A percentile compares a stretch with the other conserved stretches of the same genome.
phyloP scores from a whole-genome alignment of 2,888 invertebrate species.

The Agrotis segetum region DNA sequence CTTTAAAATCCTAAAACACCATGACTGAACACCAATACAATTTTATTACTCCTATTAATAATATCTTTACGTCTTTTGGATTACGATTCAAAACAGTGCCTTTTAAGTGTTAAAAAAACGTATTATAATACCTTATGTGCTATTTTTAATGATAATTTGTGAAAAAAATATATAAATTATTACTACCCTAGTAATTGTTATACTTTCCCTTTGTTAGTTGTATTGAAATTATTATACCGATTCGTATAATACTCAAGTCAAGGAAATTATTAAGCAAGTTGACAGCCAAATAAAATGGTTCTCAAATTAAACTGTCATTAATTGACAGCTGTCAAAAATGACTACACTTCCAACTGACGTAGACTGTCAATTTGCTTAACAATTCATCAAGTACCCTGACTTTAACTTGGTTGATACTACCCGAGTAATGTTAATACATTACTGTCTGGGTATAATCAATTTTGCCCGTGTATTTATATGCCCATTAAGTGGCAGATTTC shows the following conservation, averaged over 20 bases:
- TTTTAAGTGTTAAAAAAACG: conserved; percentile 80
- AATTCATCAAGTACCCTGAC: neutral
- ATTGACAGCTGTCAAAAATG: neutral
- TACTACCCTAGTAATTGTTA: conserved; percentile 42
- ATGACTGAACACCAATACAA: conserved; percentile 63
- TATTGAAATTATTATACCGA: conserved; percentile 47
- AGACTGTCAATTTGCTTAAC: neutral
- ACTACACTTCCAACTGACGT: neutral
- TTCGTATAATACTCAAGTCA: conserved; percentile 26
- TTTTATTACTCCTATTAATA: conserved; percentile 61
- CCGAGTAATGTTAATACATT: conserved; percentile 16
- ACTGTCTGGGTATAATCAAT: conserved; percentile 20
- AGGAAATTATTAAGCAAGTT: neutral
- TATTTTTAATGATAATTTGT: conserved; percentile 64
- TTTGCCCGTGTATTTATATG: conserved; percentile 8
- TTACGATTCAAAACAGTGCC: conserved; percentile 83
- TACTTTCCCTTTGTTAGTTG: conserved; percentile 47
- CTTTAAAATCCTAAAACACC: conserved; percentile 25
- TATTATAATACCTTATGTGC: conserved; percentile 66
- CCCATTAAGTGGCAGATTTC: conserved; percentile 15
- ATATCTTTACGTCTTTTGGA: conserved; percentile 70
- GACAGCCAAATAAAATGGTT: neutral
- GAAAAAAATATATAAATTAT: conserved; percentile 39
- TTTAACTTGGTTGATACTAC: conserved; percentile 24
- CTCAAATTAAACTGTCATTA: neutral